Evolutionary conservation across 2,113 vertebrate species (phyloP).

Genomic region (Salvelinus namaycush): DNA sequence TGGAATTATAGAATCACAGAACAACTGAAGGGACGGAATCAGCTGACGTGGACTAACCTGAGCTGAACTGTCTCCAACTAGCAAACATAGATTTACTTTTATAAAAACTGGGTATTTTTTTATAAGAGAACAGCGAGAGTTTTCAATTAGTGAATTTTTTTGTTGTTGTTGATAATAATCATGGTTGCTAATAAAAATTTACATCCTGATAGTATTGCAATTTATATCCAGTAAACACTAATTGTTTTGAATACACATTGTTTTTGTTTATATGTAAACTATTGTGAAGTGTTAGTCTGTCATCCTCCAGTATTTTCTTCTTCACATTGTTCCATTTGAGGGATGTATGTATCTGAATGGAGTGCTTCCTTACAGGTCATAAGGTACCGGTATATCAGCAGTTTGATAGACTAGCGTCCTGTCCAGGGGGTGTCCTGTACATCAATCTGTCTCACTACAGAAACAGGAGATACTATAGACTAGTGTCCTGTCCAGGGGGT

Average conservation of each 20-base stretch:
- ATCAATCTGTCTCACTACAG: too few relatives aligned
- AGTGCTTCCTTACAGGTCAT: background rate
- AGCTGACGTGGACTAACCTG: background rate
- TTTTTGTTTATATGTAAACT: slow-evolving; percentile 46
- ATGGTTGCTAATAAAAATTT: slow-evolving; percentile 27
- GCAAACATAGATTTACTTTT: background rate
- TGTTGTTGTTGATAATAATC: slow-evolving; percentile 20
- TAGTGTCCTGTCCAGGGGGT: too few relatives aligned
- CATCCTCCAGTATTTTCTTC: slow-evolving; percentile 31
- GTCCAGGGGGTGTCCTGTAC: too few relatives aligned
- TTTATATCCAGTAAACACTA: slow-evolving; percentile 48
- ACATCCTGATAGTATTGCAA: slow-evolving; percentile 33
- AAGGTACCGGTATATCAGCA: too few relatives aligned
- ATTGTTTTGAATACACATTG: slow-evolving; percentile 44
- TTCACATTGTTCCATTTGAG: too few relatives aligned
- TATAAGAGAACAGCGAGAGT: slow-evolving; percentile 39
- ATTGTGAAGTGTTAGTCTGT: slow-evolving; percentile 45
- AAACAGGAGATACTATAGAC: too few relatives aligned
- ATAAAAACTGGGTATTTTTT: slow-evolving; percentile 2
- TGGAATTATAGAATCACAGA: background rate
- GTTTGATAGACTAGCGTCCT: too few relatives aligned
- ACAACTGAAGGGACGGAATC: background rate
- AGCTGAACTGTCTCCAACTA: slow-evolving; percentile 13
- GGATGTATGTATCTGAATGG: slow-evolving; percentile 29
- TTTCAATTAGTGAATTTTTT: slow-evolving; percentile 29